Percentiles rank a stretch among this genome's conserved stretches.
Evolutionary conservation across 2,888 invertebrate species (phyloP).

Genomic region (Branchellion lobata): DNA sequence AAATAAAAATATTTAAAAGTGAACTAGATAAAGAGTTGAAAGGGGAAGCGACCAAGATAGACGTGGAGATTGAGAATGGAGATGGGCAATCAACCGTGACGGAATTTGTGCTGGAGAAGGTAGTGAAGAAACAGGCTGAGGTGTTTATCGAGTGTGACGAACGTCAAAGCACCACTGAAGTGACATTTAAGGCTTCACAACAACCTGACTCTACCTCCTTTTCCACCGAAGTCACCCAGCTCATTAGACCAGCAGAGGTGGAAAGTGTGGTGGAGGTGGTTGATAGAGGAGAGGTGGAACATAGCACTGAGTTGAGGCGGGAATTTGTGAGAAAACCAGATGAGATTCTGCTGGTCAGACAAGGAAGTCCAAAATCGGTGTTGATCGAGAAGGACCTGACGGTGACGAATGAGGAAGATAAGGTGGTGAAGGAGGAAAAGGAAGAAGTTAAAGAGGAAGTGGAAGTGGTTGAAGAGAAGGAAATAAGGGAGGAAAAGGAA

Average conservation of each 20-base stretch:
- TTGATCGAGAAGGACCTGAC: background rate
- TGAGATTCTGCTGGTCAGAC: background rate
- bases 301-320: background rate
- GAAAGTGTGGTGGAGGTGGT: background rate
- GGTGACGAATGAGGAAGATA: background rate
- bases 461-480: background rate
- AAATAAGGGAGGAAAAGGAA: background rate
- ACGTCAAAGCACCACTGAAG: background rate
- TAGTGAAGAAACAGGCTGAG: constrained; percentile 10
- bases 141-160: background rate
- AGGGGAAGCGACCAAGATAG: background rate
- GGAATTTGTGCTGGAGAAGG: background rate
- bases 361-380: background rate
- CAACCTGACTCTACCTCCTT: background rate
- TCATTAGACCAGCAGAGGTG: background rate
- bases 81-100: background rate
- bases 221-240: constrained; percentile 3
- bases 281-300: background rate
- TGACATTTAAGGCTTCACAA: background rate
- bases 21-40: background rate
- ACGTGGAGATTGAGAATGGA: background rate
- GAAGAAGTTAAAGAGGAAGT: constrained; percentile 1
- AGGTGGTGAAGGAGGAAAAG: background rate
- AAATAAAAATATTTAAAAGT: constrained; percentile 13
- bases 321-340: background rate